Conservation (phyloP, 2,113 vertebrate species). For the Vulpes ferrilata region DNA sequence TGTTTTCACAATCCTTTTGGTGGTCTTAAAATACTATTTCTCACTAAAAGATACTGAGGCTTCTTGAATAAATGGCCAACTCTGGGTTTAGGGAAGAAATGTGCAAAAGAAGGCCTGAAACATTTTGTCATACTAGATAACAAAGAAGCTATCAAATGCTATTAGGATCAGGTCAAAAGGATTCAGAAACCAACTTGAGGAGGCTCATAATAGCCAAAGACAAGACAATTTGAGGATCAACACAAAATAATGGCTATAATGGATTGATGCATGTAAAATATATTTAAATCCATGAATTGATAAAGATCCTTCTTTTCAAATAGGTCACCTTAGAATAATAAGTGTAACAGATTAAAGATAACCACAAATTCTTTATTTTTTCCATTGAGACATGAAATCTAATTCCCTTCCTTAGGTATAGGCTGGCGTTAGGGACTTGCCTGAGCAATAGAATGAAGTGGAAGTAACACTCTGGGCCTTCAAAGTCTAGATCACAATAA, state of each 20-base stretch:
- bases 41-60: neutral
- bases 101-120: neutral
- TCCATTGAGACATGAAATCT: neutral
- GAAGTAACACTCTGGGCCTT: neutral
- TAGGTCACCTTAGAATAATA: neutral
- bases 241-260: conserved; percentile 12
- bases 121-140: neutral
- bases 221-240: neutral
- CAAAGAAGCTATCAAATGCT: neutral
- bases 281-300: neutral
- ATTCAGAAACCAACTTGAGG: neutral
- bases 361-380: conserved; percentile 24
- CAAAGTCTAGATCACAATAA: neutral
- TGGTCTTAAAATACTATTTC: conserved; percentile 40
- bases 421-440: neutral
- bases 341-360: neutral
- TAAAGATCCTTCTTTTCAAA: neutral
- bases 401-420: neutral
- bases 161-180: neutral
- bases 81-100: neutral
- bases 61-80: conserved; percentile 9
- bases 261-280: neutral
- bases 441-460: neutral
- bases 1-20: conserved; percentile 32
- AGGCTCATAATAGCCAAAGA: neutral